These are phyloP conservation scores for Drosophila dunni DNA, from an alignment of 1,140 invertebrate species.

Conservation along the genomic window DNA sequence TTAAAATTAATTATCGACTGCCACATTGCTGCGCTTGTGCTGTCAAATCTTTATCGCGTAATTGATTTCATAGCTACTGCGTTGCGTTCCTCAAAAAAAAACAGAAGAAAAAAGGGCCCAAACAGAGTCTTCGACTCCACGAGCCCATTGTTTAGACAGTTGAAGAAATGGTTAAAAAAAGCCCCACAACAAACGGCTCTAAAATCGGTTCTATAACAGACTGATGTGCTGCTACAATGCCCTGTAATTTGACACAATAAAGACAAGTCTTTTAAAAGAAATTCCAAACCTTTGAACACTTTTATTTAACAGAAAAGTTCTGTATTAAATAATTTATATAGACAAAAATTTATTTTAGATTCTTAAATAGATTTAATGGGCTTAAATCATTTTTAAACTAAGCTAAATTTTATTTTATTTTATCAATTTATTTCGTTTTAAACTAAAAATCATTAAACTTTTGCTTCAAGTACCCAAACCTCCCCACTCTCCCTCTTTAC, in stretches of 20 bases:
- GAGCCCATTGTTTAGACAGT: slow-evolving; percentile 60
- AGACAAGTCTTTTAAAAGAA: not conserved
- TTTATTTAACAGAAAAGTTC: not conserved
- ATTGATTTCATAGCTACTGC: slow-evolving; percentile 83
- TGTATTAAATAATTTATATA: no score
- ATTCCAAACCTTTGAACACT: not conserved
- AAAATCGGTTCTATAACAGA: not conserved
- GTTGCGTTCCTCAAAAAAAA: slow-evolving; percentile 64
- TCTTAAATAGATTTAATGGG: no score
- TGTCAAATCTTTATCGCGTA: slow-evolving; percentile 83
- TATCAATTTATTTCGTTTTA: no score
- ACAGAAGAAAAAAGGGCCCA: slow-evolving; percentile 26
- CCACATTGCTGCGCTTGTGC: slow-evolving; percentile 76
- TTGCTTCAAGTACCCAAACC: no score
- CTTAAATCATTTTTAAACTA: no score
- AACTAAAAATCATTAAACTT: no score
- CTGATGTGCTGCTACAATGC: not conserved
- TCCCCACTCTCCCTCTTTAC: not conserved
- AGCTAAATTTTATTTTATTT: no score
- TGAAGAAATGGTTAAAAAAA: slow-evolving; percentile 39
- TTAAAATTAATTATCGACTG: slow-evolving; percentile 83
- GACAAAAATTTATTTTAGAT: no score
- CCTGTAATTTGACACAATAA: not conserved
- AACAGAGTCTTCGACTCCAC: slow-evolving; percentile 15
- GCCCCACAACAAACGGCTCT: slow-evolving; percentile 25